Evolutionary conservation across 1,140 invertebrate genomes (phyloP), one percentile per base, ranked within the genome.

Genomic region (Tribolium castaneum): DNA sequence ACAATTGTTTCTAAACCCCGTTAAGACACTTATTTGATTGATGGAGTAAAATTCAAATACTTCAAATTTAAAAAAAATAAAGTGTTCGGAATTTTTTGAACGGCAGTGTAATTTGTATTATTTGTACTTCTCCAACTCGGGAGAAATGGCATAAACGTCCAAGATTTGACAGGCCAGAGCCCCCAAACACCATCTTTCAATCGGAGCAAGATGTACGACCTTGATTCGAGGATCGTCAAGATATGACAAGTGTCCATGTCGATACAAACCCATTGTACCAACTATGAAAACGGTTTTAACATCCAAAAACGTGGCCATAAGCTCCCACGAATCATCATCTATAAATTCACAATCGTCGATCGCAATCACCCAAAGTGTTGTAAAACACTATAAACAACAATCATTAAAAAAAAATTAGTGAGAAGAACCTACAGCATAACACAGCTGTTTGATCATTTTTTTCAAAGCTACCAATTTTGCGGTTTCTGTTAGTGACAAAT

Each of bases 131-230:
- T 92, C 90, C 7, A 93, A 84, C 80, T 92, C 90, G 0, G 89
- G 84, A 0, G 90, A 89, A 39, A 92, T 90, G 0, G 88, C 91
- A 70, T 88, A 84, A 0, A 91, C 90, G 22, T 91, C 87, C 1
- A 93, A 84, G 35, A 92, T 85, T 83, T 92, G 91, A 84, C 92
- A 93, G 0, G 88, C 90, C 0, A 93, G 79, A 3, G 88, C 90
- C 6, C 89, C 88, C 30, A 91, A 90, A 78, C 88, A 91, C 88
- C 89, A 90, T 66, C 89, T 89, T 49, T 89, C 86, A 25, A 90
- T 84, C 3, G 75, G 51, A 30, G 75, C 50, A 6, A 89, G 75
- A 6, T 80, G 71, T 22, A 88, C 71, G 6, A 84, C 82, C 51
- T 81, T 25, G 79, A 82, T 56, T 77, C 82, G 85, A 82, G 51